Percentiles rank a stretch among this genome's conserved stretches.
phyloP scores from a whole-genome alignment of 1,140 invertebrate species.

The Venustaconcha ellipsiformis region DNA sequence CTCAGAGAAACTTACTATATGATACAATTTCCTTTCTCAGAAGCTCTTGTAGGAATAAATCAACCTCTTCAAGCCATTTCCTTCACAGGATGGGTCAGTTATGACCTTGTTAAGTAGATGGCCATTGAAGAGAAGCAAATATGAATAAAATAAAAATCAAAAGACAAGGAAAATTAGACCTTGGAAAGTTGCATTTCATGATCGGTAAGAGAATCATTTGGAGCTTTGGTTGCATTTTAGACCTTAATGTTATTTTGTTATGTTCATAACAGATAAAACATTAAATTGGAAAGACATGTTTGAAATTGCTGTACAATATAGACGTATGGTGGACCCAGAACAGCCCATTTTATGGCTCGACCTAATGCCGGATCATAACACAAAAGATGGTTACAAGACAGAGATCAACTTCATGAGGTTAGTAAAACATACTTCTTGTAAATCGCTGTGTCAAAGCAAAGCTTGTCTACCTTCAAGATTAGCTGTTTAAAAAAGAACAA shows the following conservation, averaged over 20 bases:
- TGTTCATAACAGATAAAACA: constrained; percentile 30
- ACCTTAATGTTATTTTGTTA: too few relatives aligned
- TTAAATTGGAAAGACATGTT: constrained; percentile 59
- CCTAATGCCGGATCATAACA: constrained; percentile 48
- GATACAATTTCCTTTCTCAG: too few relatives aligned
- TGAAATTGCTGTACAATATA: constrained; percentile 56
- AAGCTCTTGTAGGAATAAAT: too few relatives aligned
- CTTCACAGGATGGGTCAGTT: too few relatives aligned
- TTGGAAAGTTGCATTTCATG: too few relatives aligned
- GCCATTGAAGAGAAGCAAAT: too few relatives aligned
- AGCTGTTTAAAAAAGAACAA: not conserved
- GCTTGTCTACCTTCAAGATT: not conserved
- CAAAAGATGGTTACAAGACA: constrained; percentile 49
- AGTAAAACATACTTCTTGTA: constrained; percentile 3
- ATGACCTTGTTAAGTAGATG: too few relatives aligned
- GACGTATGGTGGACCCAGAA: constrained; percentile 58
- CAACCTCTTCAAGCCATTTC: too few relatives aligned
- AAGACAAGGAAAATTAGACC: too few relatives aligned
- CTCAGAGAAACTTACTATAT: too few relatives aligned
- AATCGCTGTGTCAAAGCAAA: not conserved
- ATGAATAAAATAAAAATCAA: too few relatives aligned
- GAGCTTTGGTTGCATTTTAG: constrained; percentile 1
- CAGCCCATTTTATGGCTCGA: constrained; percentile 62
- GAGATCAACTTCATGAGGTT: constrained; percentile 61
- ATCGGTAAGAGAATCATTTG: too few relatives aligned